Percentiles rank a stretch among this genome's conserved stretches.
These are phyloP conservation scores for Lasioglossum albipes DNA, from an alignment of 1,140 invertebrate species.

Conservation along the genomic window DNA sequence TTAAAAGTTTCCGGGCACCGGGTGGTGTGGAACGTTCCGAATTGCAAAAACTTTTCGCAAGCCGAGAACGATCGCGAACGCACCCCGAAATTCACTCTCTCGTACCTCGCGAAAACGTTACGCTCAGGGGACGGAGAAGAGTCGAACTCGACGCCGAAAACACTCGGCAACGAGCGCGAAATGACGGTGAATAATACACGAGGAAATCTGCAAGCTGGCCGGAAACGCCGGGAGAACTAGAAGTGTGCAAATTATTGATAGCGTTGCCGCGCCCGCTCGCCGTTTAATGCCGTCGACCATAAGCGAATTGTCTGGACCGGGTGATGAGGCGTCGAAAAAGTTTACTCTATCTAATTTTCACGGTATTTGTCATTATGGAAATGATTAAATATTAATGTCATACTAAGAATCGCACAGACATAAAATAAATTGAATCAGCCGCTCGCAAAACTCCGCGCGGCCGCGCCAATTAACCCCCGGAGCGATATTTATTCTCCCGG, in stretches of 20 bases:
- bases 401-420: too few relatives aligned
- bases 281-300: too few relatives aligned
- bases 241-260: too few relatives aligned
- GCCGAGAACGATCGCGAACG: neutral
- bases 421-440: too few relatives aligned
- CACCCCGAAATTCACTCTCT: neutral
- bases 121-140: neutral
- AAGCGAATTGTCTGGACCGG: neutral
- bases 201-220: neutral
- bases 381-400: too few relatives aligned
- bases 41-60: neutral
- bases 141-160: neutral
- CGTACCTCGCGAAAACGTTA: neutral
- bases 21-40: neutral
- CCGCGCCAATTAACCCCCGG: neutral
- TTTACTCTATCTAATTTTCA: too few relatives aligned
- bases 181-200: neutral
- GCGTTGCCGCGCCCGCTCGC: too few relatives aligned
- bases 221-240: neutral
- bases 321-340: too few relatives aligned
- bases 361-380: too few relatives aligned
- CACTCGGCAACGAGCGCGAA: neutral
- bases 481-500: neutral
- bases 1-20: neutral
- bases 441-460: neutral